phyloP scores from a whole-genome alignment of 1,140 invertebrate species.

The Hirudo medicinalis region DNA sequence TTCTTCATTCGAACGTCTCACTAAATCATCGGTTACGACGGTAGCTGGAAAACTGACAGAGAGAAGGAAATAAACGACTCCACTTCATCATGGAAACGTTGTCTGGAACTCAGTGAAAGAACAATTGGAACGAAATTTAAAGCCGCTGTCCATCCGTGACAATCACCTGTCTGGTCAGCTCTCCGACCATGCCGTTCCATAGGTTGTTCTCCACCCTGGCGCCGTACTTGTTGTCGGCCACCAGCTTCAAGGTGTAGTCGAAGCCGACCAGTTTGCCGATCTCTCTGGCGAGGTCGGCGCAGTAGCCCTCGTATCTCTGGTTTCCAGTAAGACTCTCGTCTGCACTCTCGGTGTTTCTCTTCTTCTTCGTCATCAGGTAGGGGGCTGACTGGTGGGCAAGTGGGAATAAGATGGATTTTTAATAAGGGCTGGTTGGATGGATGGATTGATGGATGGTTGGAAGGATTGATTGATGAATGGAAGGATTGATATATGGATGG shows the following conservation, averaged over 20 bases:
- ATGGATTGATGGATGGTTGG: too few species aligned
- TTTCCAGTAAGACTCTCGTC: constrained; percentile 29
- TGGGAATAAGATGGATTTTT: background rate
- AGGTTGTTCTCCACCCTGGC: constrained; percentile 31
- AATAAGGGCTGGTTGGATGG: too few species aligned
- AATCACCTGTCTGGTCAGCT: constrained; percentile 26
- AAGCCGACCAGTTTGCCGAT: constrained; percentile 32
- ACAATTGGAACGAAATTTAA: too few species aligned
- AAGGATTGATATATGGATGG: too few species aligned
- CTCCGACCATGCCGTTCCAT: constrained; percentile 38
- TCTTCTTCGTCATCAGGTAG: constrained; percentile 13
- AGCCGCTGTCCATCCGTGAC: too few species aligned
- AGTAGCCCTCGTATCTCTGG: constrained; percentile 37
- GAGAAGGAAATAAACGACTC: background rate
- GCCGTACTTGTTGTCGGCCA: constrained; percentile 29
- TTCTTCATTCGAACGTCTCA: too few species aligned
- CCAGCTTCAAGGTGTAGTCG: constrained; percentile 32
- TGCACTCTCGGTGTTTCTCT: constrained; percentile 42
- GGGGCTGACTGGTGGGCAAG: constrained; percentile 1
- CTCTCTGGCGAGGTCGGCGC: constrained; percentile 33
- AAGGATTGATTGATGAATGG: too few species aligned
- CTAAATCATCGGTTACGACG: too few species aligned
- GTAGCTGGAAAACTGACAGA: background rate
- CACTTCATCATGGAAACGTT: background rate
- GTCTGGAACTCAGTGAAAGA: too few species aligned